These are phyloP conservation scores for Halictus ligatus DNA, from an alignment of 2,888 invertebrate genomes.

Conservation along the genomic window DNA sequence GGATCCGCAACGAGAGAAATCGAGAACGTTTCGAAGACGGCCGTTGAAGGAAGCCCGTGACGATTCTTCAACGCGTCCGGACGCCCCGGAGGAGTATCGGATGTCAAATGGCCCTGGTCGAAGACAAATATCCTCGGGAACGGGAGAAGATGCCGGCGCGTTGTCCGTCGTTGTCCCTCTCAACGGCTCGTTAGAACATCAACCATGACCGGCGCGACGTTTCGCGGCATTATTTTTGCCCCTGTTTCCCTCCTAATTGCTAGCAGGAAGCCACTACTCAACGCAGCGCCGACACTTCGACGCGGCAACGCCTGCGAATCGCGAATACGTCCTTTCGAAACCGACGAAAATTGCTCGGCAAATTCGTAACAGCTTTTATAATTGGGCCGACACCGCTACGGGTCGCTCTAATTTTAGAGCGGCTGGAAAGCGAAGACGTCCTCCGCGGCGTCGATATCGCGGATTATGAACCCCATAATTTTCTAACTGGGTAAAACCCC, in stretches of 20 bases:
- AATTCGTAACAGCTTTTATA: slow-evolving; percentile 69
- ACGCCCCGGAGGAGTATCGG: slow-evolving; percentile 75
- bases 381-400: slow-evolving; percentile 56
- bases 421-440: slow-evolving; percentile 1
- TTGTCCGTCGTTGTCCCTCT: slow-evolving; percentile 71
- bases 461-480: neutral
- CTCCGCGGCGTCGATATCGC: slow-evolving; percentile 27
- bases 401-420: slow-evolving; percentile 54
- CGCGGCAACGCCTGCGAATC: slow-evolving; percentile 43
- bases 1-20: slow-evolving; percentile 59
- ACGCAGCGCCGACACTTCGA: slow-evolving; percentile 51
- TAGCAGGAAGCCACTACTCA: slow-evolving; percentile 66
- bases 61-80: slow-evolving; percentile 65
- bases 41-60: slow-evolving; percentile 55
- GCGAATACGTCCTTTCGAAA: slow-evolving; percentile 59
- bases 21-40: slow-evolving; percentile 64
- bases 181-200: slow-evolving; percentile 78
- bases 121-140: slow-evolving; percentile 78
- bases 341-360: slow-evolving; percentile 64
- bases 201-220: slow-evolving; percentile 41
- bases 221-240: slow-evolving; percentile 66
- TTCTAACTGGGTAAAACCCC: neutral
- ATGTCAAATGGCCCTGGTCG: slow-evolving; percentile 77
- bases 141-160: slow-evolving; percentile 53
- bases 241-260: slow-evolving; percentile 62